Conservation (phyloP, 2,797 vertebrate species). For the Lagorchestes hirsutus region DNA sequence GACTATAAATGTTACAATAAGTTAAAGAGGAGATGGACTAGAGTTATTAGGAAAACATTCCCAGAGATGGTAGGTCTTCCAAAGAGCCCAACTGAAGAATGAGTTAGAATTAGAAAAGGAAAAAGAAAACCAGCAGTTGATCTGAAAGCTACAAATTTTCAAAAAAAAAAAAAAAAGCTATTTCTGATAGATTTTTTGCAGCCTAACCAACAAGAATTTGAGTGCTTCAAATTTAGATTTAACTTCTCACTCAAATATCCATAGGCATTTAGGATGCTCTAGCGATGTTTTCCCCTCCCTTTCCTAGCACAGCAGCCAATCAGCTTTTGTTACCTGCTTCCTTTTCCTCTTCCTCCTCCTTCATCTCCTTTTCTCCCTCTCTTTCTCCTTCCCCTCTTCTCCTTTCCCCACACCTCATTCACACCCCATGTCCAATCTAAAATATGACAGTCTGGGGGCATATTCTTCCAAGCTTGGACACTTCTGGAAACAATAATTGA, state of each 20-base stretch:
- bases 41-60: background rate
- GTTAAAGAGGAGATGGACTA: background rate
- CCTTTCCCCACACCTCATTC: background rate
- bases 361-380: no score
- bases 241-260: background rate
- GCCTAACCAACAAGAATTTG: background rate
- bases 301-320: background rate
- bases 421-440: slow-evolving; percentile 22
- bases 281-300: background rate
- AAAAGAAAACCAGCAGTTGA: background rate
- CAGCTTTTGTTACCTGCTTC: background rate
- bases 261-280: background rate
- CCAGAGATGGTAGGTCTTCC: background rate
- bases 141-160: background rate
- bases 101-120: background rate
- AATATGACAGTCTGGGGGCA: slow-evolving; percentile 17
- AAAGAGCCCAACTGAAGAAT: background rate
- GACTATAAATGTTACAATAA: background rate
- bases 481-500: background rate
- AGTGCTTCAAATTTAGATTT: background rate
- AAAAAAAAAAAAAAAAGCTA: background rate
- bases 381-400: background rate
- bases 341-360: no score
- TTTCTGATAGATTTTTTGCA: background rate
- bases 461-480: background rate